phyloP scores from a whole-genome alignment of 2,888 invertebrate species.

The Eupithecia abbreviata region DNA sequence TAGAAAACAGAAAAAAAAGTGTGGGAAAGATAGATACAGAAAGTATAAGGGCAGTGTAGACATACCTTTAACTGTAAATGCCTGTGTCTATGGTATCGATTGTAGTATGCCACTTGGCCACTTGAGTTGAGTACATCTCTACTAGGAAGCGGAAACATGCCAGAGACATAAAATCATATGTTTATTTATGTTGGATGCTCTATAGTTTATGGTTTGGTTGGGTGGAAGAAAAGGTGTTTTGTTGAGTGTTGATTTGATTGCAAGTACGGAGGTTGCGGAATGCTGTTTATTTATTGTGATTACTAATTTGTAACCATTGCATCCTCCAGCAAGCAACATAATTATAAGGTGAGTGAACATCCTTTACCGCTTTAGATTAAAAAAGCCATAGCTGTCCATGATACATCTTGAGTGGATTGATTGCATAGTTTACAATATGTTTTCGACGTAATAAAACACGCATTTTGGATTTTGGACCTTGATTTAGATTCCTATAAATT shows the following conservation, averaged over 20 bases:
- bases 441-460: conserved; percentile 63
- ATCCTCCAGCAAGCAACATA: conserved; percentile 58
- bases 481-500: conserved; percentile 47
- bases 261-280: conserved; percentile 76
- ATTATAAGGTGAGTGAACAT: conserved; percentile 63
- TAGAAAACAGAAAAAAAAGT: not conserved
- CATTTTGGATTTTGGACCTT: conserved; percentile 64
- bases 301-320: conserved; percentile 70
- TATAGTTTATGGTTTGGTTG: conserved; percentile 78
- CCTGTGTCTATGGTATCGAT: conserved; percentile 18
- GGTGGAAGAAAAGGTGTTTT: conserved; percentile 72
- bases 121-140: conserved; percentile 17
- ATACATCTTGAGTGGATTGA: conserved; percentile 44
- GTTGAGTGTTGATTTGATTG: conserved; percentile 71
- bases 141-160: conserved; percentile 54
- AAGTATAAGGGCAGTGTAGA: not conserved
- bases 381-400: conserved; percentile 17
- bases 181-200: conserved; percentile 80
- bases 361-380: conserved; percentile 13
- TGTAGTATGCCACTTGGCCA: not conserved
- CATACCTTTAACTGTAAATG: not conserved
- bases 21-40: not conserved
- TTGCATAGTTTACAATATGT: conserved; percentile 52
- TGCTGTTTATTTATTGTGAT: conserved; percentile 80
- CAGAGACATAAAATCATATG: conserved; percentile 73